These are phyloP conservation scores for Geotria australis DNA, from an alignment of 2,797 vertebrate genomes.

Conservation along the genomic window DNA sequence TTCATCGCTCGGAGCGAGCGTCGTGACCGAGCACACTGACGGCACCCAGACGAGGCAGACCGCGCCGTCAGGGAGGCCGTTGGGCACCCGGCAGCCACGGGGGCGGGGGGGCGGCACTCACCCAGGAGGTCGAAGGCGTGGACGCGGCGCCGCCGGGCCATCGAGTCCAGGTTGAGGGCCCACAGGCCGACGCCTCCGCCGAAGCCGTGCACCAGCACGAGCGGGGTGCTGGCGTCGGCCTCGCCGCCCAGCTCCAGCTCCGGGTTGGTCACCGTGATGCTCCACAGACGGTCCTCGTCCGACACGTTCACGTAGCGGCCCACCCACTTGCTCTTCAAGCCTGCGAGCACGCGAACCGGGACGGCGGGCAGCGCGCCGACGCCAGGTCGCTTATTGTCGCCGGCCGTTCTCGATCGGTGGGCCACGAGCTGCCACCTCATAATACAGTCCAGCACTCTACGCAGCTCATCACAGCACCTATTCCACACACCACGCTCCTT, in stretches of 20 bases:
- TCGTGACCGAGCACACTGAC: too few species aligned
- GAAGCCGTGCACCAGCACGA: constrained; percentile 69
- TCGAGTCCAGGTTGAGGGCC: constrained; percentile 39
- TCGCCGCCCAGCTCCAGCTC: constrained; percentile 4
- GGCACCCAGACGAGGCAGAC: too few species aligned
- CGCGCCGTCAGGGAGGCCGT: too few species aligned
- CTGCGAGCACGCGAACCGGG: constrained; percentile 9
- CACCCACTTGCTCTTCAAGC: constrained; percentile 42
- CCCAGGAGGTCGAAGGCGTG: constrained; percentile 45
- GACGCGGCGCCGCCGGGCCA: constrained; percentile 20
- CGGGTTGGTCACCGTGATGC: constrained; percentile 22
- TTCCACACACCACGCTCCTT: too few species aligned
- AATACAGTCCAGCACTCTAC: too few species aligned
- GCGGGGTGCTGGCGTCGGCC: constrained; percentile 15
- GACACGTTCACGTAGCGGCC: constrained; percentile 41
- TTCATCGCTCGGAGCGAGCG: too few species aligned
- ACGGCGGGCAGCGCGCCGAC: not conserved
- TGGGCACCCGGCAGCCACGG: too few species aligned
- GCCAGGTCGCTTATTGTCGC: not conserved
- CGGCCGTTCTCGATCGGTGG: too few species aligned
- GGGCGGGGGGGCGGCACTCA: too few species aligned
- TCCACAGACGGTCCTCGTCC: constrained; percentile 47
- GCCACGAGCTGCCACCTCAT: too few species aligned
- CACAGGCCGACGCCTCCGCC: constrained; percentile 58
- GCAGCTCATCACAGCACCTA: too few species aligned